Base-by-base conservation (phyloP, 1,140 invertebrate species). In the Drosophila teissieri region DNA sequence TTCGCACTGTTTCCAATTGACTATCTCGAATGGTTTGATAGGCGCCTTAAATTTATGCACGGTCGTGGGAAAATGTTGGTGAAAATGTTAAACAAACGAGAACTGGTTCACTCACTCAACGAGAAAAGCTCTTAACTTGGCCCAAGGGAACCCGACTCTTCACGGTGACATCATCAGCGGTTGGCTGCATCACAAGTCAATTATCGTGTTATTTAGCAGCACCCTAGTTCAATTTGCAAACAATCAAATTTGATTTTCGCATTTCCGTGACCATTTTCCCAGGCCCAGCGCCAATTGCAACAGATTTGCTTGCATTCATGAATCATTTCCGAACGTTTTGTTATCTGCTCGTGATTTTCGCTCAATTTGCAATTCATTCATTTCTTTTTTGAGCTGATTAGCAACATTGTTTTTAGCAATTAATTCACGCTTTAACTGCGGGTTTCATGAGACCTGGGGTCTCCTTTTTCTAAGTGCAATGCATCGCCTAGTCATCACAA, bases 401-500 rank as follows among this genome's bases (percentile, higher is more conserved):
- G 19, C 61, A 7, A 61, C 11, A 37, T 45, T 67, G 37, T 64
- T 49, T 49, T 40, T 62, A 22, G 22, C 34, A 42, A 6, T 49
- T 22, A 64, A 64, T 24, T 67, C 1, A 12, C 11, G 4, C 27
- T 24, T 24, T 24, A 24, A 46, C 12, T 46, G 27, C 36, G n/a
- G 22, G 22, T 4, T 24, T 24, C 22, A 22, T n/a, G n/a, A n/a
- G 27, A 7, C 27, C 6, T 0, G 27, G 24, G 27, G 5, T 1
- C 31, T 31, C 31, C 31, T 31, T 24, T 40, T 27, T 17, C 44
- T 31, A 31, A 65, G 60, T 19, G 34, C 57, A 64, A 15, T 65
- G 76, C 61, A 73, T 46, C 68, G 74, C 37, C 51, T 3, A 69
- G 75, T 82, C 80, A 83, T 83, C 80, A 83, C 46, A 65, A 79